Percentiles rank a stretch among this genome's conserved stretches.
Conservation (phyloP, 2,113 vertebrate genomes). For the Phylloscopus trochilus region DNA sequence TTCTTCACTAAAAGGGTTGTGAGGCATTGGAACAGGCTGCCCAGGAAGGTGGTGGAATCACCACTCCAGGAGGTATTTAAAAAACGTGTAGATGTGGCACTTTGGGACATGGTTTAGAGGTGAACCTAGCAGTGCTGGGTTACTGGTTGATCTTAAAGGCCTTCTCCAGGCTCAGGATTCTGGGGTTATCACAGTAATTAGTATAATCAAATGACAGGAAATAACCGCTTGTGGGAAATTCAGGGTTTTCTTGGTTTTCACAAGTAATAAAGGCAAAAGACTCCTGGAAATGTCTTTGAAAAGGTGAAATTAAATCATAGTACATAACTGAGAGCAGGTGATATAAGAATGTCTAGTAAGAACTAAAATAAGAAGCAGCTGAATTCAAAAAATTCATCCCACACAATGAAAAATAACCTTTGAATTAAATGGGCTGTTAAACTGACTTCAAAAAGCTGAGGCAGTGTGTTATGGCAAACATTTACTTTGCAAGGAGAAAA, state of each 20-base stretch:
- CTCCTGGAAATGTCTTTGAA: not conserved
- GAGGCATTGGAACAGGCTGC: not conserved
- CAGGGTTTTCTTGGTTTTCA: not conserved
- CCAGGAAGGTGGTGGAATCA: not conserved
- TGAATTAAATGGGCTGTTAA: not conserved
- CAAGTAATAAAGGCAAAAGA: not conserved
- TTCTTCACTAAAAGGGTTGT: not conserved
- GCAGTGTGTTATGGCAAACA: not conserved
- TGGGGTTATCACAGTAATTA: not conserved
- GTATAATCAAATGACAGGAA: not conserved
- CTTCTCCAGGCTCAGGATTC: not conserved
- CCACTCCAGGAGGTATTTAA: not conserved
- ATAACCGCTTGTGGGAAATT: not conserved
- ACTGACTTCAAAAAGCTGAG: not conserved
- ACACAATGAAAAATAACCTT: not conserved
- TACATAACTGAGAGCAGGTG: not conserved
- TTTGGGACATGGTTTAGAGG: not conserved
- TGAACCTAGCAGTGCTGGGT: not conserved
- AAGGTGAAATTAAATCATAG: not conserved
- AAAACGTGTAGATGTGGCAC: not conserved
- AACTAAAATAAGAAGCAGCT: constrained; percentile 3
- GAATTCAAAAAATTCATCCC: not conserved
- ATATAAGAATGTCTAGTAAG: not conserved
- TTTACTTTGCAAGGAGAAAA: not conserved
- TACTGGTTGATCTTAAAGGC: not conserved